A percentile compares a stretch with the other conserved stretches of the same genome.
phyloP scores from a whole-genome alignment of 2,888 invertebrate genomes.

The Cerastis rubricosa region DNA sequence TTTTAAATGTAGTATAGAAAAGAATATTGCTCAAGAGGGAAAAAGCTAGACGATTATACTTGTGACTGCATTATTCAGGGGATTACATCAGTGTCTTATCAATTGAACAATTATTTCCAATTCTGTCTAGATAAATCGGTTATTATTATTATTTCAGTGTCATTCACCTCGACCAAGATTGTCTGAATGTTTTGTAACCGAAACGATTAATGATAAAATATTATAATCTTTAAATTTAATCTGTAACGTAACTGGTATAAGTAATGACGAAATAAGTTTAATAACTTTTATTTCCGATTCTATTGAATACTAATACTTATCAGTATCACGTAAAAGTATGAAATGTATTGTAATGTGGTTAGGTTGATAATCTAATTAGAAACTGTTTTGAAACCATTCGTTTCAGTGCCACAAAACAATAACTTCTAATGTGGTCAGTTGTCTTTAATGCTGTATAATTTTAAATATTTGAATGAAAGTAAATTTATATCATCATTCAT shows the following conservation, averaged over 20 bases:
- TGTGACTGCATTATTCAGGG: constrained; percentile 1
- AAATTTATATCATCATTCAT: no score
- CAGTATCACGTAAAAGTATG: neutral
- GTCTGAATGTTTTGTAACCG: constrained; percentile 25
- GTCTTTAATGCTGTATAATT: no score
- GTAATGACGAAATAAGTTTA: neutral
- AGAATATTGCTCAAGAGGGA: neutral
- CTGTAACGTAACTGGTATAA: neutral
- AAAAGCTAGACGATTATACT: neutral
- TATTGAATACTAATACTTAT: neutral
- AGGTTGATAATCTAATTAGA: neutral
- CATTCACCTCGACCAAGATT: constrained; percentile 36
- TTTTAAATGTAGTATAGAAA: neutral
- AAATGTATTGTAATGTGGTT: neutral
- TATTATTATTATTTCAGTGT: constrained; percentile 12
- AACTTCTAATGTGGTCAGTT: neutral
- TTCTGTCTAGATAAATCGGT: neutral
- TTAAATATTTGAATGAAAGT: no score
- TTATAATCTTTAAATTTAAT: constrained; percentile 24
- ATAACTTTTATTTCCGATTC: constrained; percentile 12
- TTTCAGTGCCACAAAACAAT: neutral
- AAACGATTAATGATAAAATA: constrained; percentile 14
- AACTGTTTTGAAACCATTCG: neutral
- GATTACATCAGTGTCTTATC: constrained; percentile 29
- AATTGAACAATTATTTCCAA: constrained; percentile 31